Percentiles rank a stretch among this genome's conserved stretches.
Evolutionary conservation across 2,113 vertebrate species (phyloP).

Genomic region (Phyllostomus discolor): DNA sequence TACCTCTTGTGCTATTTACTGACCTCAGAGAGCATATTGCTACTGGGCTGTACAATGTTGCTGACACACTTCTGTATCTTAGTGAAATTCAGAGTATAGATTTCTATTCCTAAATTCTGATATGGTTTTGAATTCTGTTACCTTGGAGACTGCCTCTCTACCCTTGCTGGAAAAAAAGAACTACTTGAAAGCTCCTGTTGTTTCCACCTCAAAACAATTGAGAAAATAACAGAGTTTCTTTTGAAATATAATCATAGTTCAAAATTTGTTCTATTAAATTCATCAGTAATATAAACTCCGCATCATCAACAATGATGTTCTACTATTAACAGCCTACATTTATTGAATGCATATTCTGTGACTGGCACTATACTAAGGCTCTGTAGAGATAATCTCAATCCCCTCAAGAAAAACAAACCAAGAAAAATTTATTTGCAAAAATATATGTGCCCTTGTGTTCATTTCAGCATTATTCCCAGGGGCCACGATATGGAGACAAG

Average conservation of each 20-base stretch:
- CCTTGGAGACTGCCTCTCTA: slow-evolving; percentile 6
- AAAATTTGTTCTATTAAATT: not conserved
- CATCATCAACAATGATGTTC: not conserved
- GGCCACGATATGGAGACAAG: too few species aligned
- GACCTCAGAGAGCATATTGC: not conserved
- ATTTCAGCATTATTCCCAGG: too few species aligned
- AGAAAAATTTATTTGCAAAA: too few species aligned
- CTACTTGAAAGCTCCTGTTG: not conserved
- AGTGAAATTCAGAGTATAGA: not conserved
- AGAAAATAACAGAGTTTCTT: slow-evolving; percentile 7
- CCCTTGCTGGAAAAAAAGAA: not conserved
- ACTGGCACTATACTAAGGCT: not conserved
- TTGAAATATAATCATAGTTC: not conserved
- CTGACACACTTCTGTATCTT: not conserved
- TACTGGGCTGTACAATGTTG: not conserved
- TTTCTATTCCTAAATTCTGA: slow-evolving; percentile 48
- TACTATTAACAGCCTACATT: not conserved
- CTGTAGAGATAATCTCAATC: not conserved
- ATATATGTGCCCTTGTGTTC: too few species aligned
- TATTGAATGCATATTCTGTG: not conserved
- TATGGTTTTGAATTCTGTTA: slow-evolving; percentile 12
- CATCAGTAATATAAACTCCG: not conserved
- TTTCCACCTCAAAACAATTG: not conserved
- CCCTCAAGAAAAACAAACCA: not conserved
- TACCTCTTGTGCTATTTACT: not conserved